These are phyloP conservation scores for Oryzias curvinotus DNA, from an alignment of 2,113 vertebrate species.

Conservation along the genomic window DNA sequence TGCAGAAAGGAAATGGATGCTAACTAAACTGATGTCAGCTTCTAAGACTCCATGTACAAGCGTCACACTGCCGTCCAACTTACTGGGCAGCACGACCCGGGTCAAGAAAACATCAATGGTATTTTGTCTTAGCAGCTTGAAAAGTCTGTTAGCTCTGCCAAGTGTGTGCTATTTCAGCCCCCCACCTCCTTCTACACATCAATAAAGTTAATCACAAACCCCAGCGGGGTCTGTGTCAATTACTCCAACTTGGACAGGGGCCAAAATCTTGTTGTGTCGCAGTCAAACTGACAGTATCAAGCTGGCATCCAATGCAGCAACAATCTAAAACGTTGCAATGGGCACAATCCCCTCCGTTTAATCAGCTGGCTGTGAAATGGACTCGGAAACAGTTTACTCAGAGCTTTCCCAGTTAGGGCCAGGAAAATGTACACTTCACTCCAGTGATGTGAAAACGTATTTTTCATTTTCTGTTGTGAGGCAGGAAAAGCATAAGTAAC, in stretches of 20 bases:
- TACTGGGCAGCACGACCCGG: constrained; percentile 1
- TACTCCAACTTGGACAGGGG: constrained; percentile 33
- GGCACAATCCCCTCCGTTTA: constrained; percentile 43
- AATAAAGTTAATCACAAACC: constrained; percentile 64
- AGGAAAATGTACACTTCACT: constrained; percentile 1
- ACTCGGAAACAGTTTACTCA: constrained; percentile 16
- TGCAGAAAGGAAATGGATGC: no score
- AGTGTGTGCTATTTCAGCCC: constrained; percentile 8
- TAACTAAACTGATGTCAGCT: neutral
- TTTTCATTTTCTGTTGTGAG: neutral
- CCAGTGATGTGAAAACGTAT: neutral
- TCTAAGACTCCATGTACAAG: neutral
- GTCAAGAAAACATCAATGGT: constrained; percentile 22
- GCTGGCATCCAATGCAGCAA: constrained; percentile 23
- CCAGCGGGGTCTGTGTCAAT: constrained; percentile 53
- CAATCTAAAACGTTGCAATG: constrained; percentile 23
- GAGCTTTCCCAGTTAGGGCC: neutral
- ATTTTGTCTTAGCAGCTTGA: constrained; percentile 27
- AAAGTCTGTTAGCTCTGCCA: constrained; percentile 37
- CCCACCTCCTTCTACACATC: constrained; percentile 35
- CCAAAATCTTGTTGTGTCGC: constrained; percentile 30
- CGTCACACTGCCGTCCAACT: neutral
- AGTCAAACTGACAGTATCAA: constrained; percentile 50
- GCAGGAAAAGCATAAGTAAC: neutral
- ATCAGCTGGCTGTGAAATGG: constrained; percentile 20